These are phyloP conservation scores for Lordiphosa mommai DNA, from an alignment of 1,140 invertebrate species.

Conservation along the genomic window DNA sequence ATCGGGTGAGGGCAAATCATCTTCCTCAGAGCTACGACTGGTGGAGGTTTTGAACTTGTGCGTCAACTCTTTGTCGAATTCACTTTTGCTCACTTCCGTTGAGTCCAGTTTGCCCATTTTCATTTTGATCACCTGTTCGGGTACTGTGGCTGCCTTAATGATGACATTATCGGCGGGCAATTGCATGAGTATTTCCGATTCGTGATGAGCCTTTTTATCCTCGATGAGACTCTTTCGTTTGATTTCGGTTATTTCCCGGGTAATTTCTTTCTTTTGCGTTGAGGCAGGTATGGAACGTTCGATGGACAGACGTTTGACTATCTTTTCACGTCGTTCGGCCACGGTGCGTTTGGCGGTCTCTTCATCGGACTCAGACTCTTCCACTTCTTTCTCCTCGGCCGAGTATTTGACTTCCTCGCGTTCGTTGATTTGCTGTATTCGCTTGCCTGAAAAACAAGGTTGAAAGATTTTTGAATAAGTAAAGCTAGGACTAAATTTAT, in stretches of 20 bases:
- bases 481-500: neutral
- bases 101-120: slow-evolving; percentile 78
- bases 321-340: slow-evolving; percentile 85
- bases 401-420: slow-evolving; percentile 86
- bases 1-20: slow-evolving; percentile 43
- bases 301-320: slow-evolving; percentile 84
- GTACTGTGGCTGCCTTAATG: slow-evolving; percentile 70
- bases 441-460: slow-evolving; percentile 54
- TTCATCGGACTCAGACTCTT: slow-evolving; percentile 82
- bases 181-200: slow-evolving; percentile 80
- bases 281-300: slow-evolving; percentile 85
- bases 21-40: slow-evolving; percentile 71
- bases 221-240: slow-evolving; percentile 84
- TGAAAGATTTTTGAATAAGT: neutral
- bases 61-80: slow-evolving; percentile 78
- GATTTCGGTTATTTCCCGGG: slow-evolving; percentile 85
- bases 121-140: slow-evolving; percentile 79
- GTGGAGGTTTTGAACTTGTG: slow-evolving; percentile 74
- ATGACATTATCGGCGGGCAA: slow-evolving; percentile 78
- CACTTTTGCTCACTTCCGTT: slow-evolving; percentile 68
- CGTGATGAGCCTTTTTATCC: slow-evolving; percentile 82
- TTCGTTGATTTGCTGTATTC: slow-evolving; percentile 81
- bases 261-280: slow-evolving; percentile 85
- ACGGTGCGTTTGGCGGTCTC: slow-evolving; percentile 85
- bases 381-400: slow-evolving; percentile 86